Conservation (phyloP, 2,888 invertebrate genomes). For the Hypsopygia costalis region DNA sequence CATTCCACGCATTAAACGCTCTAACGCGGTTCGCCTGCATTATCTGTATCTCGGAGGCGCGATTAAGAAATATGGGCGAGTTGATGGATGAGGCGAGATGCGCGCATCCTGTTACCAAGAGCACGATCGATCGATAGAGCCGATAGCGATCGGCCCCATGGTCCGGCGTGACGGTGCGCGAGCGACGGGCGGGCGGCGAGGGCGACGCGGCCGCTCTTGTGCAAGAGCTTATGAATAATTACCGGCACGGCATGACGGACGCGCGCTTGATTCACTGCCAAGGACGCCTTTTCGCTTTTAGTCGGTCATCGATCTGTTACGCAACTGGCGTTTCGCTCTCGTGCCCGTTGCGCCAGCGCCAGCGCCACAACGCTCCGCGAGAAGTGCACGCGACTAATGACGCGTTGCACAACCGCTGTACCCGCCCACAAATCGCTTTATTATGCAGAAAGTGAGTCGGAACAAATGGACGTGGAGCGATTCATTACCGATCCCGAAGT, state of each 20-base stretch:
- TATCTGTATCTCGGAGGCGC: conserved; percentile 19
- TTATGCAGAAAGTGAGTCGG: conserved; percentile 55
- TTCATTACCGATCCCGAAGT: conserved; percentile 28
- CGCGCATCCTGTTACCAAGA: conserved; percentile 23
- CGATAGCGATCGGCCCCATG: conserved; percentile 41
- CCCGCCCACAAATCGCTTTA: conserved; percentile 51
- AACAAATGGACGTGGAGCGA: conserved; percentile 37
- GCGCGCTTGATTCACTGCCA: conserved; percentile 57
- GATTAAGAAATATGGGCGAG: conserved; percentile 26
- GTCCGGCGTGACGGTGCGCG: conserved; percentile 15
- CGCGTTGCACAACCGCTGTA: conserved; percentile 38
- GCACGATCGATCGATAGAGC: conserved; percentile 39
- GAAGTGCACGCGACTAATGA: conserved; percentile 39
- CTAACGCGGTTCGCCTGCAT: conserved; percentile 34
- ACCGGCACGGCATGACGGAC: conserved; percentile 47
- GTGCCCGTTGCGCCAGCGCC: conserved; percentile 36
- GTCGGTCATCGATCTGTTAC: conserved; percentile 52
- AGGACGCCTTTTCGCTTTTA: conserved; percentile 65
- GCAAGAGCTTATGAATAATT: conserved; percentile 58
- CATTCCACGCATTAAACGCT: conserved; percentile 30
- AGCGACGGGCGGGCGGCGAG: conserved; percentile 10
- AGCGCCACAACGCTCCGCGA: conserved; percentile 23
- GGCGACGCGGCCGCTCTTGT: conserved; percentile 33
- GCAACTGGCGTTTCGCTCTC: conserved; percentile 44
- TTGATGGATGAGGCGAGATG: conserved; percentile 30